Conservation (phyloP, 2,113 vertebrate genomes). For the Strix uralensis region DNA sequence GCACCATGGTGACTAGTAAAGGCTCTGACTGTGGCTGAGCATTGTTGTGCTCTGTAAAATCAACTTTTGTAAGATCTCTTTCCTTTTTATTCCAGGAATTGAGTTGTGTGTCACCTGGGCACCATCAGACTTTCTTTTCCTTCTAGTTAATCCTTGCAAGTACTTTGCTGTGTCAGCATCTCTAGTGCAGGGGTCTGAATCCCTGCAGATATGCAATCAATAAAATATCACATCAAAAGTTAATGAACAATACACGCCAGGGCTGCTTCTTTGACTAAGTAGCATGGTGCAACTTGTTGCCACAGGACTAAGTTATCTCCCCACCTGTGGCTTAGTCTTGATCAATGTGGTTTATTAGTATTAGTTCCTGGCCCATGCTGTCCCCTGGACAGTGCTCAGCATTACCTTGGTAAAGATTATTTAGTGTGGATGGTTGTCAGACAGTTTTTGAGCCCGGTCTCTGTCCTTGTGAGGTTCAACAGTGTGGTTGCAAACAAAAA, state of each 20-base stretch:
- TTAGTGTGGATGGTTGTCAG: neutral
- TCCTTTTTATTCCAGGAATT: neutral
- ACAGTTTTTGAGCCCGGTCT: neutral
- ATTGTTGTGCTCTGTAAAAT: neutral
- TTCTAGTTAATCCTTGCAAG: neutral
- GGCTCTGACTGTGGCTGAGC: neutral
- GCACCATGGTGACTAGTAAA: accelerated
- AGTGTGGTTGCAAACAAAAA: accelerated
- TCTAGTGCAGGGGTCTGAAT: accelerated
- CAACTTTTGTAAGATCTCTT: neutral
- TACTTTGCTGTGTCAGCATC: neutral
- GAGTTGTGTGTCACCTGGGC: neutral
- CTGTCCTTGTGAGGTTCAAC: neutral
- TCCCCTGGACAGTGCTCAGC: neutral
- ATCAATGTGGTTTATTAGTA: neutral
- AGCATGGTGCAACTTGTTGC: neutral
- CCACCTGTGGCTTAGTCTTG: neutral
- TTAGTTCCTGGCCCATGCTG: neutral
- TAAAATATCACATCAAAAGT: neutral
- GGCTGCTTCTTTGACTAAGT: neutral
- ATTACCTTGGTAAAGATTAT: neutral
- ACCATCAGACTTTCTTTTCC: neutral
- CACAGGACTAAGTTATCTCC: neutral
- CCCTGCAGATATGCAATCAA: neutral
- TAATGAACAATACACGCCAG: neutral